These are phyloP conservation scores for Acleris emargana DNA, from an alignment of 2,888 invertebrate species.

Conservation along the genomic window DNA sequence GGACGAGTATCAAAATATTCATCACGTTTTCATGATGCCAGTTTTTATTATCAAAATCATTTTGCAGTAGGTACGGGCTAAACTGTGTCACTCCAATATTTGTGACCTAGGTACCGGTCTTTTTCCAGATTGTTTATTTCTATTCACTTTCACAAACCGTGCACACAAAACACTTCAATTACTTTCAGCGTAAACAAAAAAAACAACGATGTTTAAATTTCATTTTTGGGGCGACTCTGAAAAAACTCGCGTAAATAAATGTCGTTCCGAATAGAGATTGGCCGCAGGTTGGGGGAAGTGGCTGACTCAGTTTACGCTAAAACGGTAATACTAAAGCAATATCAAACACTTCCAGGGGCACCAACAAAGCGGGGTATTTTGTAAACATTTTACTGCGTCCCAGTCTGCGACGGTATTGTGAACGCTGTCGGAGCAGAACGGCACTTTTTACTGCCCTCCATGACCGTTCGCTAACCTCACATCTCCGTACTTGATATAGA, in stretches of 20 bases:
- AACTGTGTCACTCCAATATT: no score
- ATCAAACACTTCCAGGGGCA: conserved; percentile 62
- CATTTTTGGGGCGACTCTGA: background rate
- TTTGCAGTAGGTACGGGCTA: no score
- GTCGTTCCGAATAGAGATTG: conserved; percentile 26
- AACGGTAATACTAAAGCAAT: conserved; percentile 73
- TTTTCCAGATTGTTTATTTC: no score
- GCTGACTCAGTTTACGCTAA: conserved; percentile 54
- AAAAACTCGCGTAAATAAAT: conserved; percentile 11
- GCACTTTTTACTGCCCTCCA: conserved; percentile 75
- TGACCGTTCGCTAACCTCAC: conserved; percentile 61
- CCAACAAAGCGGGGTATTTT: conserved; percentile 74
- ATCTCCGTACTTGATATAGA: conserved; percentile 49
- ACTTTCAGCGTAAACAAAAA: background rate
- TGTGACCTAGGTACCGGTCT: no score
- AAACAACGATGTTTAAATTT: background rate
- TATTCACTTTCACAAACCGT: no score
- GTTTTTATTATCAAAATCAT: no score
- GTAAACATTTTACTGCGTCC: conserved; percentile 80
- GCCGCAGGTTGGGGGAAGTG: conserved; percentile 34
- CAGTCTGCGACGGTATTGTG: conserved; percentile 79
- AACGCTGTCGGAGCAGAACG: conserved; percentile 73
- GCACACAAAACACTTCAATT: no score
- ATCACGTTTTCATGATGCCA: no score
- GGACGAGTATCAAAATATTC: no score